Conservation (phyloP, 2,888 invertebrate genomes). For the Mimachlamys varia region DNA sequence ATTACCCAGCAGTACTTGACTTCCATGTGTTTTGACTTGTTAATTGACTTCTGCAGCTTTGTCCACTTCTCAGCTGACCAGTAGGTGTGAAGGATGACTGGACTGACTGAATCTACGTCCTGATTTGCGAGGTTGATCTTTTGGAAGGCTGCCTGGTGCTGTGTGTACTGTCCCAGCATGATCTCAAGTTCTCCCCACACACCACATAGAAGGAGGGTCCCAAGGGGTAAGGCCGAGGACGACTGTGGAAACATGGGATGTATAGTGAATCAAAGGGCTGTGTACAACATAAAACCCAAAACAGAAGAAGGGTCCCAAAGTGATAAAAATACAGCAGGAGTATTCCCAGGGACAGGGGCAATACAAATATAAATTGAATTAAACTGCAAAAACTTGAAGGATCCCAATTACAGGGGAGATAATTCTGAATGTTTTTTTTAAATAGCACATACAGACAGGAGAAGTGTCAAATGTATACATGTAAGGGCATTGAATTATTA, state of each 20-base stretch:
- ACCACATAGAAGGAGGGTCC: constrained; percentile 54
- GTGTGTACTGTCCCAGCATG: constrained; percentile 57
- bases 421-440: no score
- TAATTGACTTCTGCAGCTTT: constrained; percentile 51
- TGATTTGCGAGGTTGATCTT: background rate
- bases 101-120: constrained; percentile 44
- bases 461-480: no score
- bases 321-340: no score
- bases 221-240: background rate
- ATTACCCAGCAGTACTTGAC: constrained; percentile 56
- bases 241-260: background rate
- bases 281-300: no score
- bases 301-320: background rate
- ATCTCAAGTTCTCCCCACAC: constrained; percentile 60
- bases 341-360: background rate
- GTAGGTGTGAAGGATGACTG: constrained; percentile 54
- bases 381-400: background rate
- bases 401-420: no score
- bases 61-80: constrained; percentile 54
- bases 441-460: no score
- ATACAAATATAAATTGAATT: background rate
- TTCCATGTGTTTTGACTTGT: constrained; percentile 46
- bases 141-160: background rate
- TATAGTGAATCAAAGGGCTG: no score
- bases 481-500: no score